Evolutionary conservation across 1,140 invertebrate species (phyloP).

Genomic region (Cyclina sinensis): DNA sequence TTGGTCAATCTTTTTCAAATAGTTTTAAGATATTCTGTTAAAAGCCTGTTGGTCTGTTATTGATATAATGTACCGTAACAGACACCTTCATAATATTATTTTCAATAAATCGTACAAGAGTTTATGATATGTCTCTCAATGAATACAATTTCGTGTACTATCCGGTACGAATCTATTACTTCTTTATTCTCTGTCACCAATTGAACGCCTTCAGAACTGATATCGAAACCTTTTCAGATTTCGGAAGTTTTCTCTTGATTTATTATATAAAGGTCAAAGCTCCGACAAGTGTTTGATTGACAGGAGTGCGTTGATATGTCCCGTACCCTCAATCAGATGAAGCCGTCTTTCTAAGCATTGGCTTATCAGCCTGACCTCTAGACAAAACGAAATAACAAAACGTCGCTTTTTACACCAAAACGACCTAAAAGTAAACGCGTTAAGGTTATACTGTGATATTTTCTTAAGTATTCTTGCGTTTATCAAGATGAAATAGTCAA

Average conservation of each 20-base stretch:
- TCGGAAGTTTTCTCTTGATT: slow-evolving; percentile 30
- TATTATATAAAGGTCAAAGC: slow-evolving; percentile 25
- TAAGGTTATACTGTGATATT: not conserved
- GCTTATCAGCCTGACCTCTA: not conserved
- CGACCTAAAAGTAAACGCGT: slow-evolving; percentile 1
- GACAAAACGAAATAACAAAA: slow-evolving; percentile 7
- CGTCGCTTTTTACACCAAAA: not conserved
- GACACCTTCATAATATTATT: not conserved
- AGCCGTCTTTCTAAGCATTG: not conserved
- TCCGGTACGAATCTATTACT: slow-evolving; percentile 42
- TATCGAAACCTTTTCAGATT: slow-evolving; percentile 22
- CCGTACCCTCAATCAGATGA: not conserved
- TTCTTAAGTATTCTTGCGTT: not conserved
- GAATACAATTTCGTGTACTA: slow-evolving; percentile 20
- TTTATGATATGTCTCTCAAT: not conserved
- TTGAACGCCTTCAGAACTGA: slow-evolving; percentile 33
- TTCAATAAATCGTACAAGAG: not conserved
- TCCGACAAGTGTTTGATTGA: slow-evolving; percentile 12
- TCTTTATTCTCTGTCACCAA: slow-evolving; percentile 4
- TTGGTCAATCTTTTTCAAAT: too few species aligned
- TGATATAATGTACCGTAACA: not conserved
- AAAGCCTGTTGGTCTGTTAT: too few species aligned
- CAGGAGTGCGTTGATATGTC: not conserved
- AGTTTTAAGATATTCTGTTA: too few species aligned
- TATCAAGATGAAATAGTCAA: slow-evolving; percentile 35